Conservation (phyloP, 2,113 vertebrate species). For the Hemiprocne comata region DNA sequence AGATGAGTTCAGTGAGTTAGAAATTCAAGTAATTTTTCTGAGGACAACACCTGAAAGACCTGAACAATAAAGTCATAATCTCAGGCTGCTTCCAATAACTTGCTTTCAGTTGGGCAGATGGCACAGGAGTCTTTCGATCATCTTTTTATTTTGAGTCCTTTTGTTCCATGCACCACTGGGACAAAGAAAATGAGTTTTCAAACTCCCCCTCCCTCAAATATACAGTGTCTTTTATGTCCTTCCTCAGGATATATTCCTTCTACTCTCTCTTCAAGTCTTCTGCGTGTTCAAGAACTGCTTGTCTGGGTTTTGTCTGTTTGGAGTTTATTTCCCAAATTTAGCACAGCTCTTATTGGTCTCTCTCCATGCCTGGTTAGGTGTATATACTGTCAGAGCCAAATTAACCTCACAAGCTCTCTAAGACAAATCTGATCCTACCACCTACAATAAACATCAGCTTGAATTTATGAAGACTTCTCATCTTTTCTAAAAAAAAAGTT, state of each 20-base stretch:
- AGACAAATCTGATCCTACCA: neutral
- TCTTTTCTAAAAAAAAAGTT: neutral
- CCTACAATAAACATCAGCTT: neutral
- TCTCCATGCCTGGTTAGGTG: neutral
- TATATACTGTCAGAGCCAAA: neutral
- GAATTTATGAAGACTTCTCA: neutral
- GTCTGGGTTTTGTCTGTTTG: accelerated
- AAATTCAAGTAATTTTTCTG: neutral
- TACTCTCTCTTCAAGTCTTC: neutral
- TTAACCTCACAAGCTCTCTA: neutral
- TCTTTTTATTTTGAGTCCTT: neutral
- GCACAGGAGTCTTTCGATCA: neutral
- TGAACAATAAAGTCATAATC: neutral
- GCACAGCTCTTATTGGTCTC: neutral
- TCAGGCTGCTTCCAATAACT: neutral
- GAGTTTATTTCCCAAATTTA: neutral
- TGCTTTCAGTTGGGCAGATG: neutral
- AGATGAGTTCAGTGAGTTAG: neutral
- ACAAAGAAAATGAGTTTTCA: neutral
- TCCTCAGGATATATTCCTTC: neutral
- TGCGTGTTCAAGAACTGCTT: neutral
- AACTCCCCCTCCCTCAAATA: accelerated
- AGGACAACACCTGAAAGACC: neutral
- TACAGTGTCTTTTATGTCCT: neutral
- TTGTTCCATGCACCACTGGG: neutral